phyloP scores from a whole-genome alignment of 1,140 invertebrate species.

The Oreohelix idahoensis region DNA sequence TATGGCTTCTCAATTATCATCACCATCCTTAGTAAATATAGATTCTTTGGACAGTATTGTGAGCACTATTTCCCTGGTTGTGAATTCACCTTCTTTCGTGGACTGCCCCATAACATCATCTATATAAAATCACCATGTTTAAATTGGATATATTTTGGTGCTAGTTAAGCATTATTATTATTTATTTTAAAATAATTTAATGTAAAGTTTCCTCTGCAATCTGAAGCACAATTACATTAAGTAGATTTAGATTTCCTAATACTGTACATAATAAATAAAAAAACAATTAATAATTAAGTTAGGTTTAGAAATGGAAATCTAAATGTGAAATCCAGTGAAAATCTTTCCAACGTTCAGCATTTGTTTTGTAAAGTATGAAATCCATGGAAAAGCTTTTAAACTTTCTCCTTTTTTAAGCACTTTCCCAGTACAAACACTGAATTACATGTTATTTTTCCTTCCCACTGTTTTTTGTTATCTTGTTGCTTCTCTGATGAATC shows the following conservation, averaged over 20 bases:
- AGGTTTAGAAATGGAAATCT: background rate
- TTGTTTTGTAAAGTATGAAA: too few species aligned
- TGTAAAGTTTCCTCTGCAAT: background rate
- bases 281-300: background rate
- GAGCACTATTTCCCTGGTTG: constrained; percentile 27
- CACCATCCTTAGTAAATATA: constrained; percentile 6
- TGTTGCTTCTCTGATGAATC: background rate
- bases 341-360: too few species aligned
- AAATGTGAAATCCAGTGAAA: background rate
- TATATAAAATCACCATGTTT: constrained; percentile 3
- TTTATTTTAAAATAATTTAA: background rate
- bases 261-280: background rate
- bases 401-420: too few species aligned
- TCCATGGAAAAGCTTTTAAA: background rate
- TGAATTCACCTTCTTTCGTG: constrained; percentile 25
- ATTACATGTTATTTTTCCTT: background rate
- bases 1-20: constrained; percentile 41
- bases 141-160: constrained; percentile 20
- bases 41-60: constrained; percentile 25
- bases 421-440: background rate
- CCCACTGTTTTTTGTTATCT: background rate
- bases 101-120: constrained; percentile 29
- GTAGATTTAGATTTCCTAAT: background rate
- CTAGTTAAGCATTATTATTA: background rate
- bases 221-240: background rate